Conservation (phyloP, 2,797 vertebrate genomes). For the Chelon labrosus region DNA sequence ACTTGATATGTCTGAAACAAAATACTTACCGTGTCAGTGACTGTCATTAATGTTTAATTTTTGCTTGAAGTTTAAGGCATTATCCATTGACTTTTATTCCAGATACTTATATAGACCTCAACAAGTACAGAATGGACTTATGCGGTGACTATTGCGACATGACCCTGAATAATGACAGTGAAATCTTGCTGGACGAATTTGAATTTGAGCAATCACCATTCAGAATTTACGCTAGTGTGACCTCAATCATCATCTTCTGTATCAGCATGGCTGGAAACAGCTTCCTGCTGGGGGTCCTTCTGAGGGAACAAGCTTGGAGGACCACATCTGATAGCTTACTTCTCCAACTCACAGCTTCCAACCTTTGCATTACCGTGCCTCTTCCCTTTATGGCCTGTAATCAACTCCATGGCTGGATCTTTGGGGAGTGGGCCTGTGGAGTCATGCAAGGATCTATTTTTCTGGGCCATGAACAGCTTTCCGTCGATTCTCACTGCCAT, state of each 20-base stretch:
- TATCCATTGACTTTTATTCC: too few relatives aligned
- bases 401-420: not conserved
- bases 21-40: too few relatives aligned
- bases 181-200: not conserved
- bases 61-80: too few relatives aligned
- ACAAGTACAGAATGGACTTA: conserved; percentile 5
- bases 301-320: conserved; percentile 7
- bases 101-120: not conserved
- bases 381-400: not conserved
- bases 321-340: conserved; percentile 6
- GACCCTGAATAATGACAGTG: not conserved
- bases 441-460: fast-evolving
- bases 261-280: conserved; percentile 1
- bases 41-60: too few relatives aligned
- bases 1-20: too few relatives aligned
- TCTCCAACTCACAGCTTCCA: conserved; percentile 10
- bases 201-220: fast-evolving
- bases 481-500: conserved; percentile 3
- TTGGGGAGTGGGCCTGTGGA: not conserved
- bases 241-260: not conserved
- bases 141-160: not conserved
- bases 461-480: not conserved
- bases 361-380: conserved; percentile 13
- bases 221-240: fast-evolving
- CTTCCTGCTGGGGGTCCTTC: conserved; percentile 18